Conservation (phyloP, 2,797 vertebrate species). For the Rhinogobio ventralis region DNA sequence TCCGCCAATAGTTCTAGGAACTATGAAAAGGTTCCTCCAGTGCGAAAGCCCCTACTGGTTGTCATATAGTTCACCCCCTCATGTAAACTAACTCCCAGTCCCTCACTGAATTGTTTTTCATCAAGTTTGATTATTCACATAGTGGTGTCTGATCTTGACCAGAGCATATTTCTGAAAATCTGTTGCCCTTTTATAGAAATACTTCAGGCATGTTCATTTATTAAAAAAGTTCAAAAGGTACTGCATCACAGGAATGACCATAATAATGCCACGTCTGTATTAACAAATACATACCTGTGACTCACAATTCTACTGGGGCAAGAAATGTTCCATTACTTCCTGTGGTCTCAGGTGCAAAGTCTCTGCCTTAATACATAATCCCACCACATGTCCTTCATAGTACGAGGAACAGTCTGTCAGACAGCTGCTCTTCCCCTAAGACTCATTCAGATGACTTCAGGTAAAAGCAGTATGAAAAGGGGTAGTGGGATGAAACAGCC, state of each 20-base stretch:
- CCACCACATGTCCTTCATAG: neutral
- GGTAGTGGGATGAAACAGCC: neutral
- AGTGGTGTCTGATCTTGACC: neutral
- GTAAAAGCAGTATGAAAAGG: neutral
- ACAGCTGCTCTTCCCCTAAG: conserved; percentile 27
- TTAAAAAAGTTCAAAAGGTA: conserved; percentile 24
- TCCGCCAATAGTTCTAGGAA: neutral
- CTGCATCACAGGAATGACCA: conserved; percentile 14
- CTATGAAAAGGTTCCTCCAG: too few relatives aligned
- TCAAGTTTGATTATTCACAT: neutral
- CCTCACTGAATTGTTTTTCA: neutral
- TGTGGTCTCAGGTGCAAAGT: conserved; percentile 9
- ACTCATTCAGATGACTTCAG: conserved; percentile 26
- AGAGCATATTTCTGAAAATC: neutral
- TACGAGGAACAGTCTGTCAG: neutral
- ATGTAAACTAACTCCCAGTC: neutral
- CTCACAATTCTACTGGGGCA: neutral
- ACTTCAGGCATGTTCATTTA: conserved; percentile 11
- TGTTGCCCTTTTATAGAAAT: conserved; percentile 14
- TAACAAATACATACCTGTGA: conserved; percentile 17
- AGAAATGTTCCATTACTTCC: conserved; percentile 32
- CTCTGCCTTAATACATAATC: conserved; percentile 30
- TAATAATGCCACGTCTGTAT: neutral
- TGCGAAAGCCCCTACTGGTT: neutral
- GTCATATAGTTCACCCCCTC: neutral